Conservation (phyloP, 53 echinoderm and acorn worm genomes). For the Holothuria scabra region DNA sequence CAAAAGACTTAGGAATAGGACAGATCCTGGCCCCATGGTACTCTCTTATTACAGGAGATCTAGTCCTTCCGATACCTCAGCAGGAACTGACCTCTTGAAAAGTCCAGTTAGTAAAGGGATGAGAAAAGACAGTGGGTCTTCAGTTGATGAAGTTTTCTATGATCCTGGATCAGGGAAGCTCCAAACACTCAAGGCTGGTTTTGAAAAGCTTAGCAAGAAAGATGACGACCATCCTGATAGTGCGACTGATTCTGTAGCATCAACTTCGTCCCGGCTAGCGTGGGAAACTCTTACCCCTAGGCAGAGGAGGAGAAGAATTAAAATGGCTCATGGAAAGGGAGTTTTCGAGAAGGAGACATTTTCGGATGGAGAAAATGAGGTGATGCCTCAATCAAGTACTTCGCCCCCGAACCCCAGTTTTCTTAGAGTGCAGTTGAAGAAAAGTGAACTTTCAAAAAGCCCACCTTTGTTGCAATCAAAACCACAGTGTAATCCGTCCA, state of each 20-base stretch:
- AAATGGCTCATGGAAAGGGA: constrained; percentile 66
- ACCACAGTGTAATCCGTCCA: constrained; percentile 34
- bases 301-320: constrained; percentile 82
- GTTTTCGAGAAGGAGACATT: constrained; percentile 23
- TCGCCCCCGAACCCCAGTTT: not conserved
- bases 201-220: constrained; percentile 66
- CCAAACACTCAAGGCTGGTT: constrained; percentile 72
- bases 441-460: constrained; percentile 18
- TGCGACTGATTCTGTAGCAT: constrained; percentile 78
- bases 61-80: constrained; percentile 50
- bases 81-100: constrained; percentile 51
- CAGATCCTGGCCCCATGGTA: constrained; percentile 74
- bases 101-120: constrained; percentile 46
- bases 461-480: not conserved
- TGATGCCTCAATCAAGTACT: not conserved
- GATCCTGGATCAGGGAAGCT: constrained; percentile 58
- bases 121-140: constrained; percentile 72
- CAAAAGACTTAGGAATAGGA: constrained; percentile 73
- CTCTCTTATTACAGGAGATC: constrained; percentile 40
- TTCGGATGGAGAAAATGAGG: constrained; percentile 26
- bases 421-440: not conserved
- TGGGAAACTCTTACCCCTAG: constrained; percentile 92
- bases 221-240: constrained; percentile 82
- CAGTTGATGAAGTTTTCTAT: constrained; percentile 55
- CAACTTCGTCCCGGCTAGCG: constrained; percentile 76